phyloP scores from a whole-genome alignment of 2,888 invertebrate species.

The Pseudanteris insignis region DNA sequence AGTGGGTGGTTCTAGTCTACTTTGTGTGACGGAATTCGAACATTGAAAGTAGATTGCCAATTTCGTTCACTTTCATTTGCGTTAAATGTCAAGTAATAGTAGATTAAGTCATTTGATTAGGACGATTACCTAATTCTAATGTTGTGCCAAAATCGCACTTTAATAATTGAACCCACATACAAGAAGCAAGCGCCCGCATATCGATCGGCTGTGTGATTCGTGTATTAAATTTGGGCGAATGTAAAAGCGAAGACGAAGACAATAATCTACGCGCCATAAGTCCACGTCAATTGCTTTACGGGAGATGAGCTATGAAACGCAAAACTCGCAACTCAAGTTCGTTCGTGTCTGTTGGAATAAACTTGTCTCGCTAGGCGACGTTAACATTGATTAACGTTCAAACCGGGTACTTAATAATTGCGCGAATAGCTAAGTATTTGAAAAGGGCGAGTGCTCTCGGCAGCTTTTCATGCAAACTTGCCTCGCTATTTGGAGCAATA shows the following conservation, averaged over 20 bases:
- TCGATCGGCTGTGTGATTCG: too few species aligned
- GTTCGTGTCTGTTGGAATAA: constrained; percentile 29
- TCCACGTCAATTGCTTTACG: constrained; percentile 15
- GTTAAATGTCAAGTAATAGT: too few species aligned
- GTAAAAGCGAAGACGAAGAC: constrained; percentile 1
- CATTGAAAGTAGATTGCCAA: too few species aligned
- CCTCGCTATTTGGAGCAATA: constrained; percentile 19
- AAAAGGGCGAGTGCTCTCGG: constrained; percentile 20
- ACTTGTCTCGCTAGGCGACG: constrained; percentile 30
- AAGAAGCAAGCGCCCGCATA: too few species aligned
- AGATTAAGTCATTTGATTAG: too few species aligned
- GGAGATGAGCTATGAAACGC: constrained; percentile 26
- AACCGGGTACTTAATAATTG: constrained; percentile 35
- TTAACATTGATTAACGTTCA: constrained; percentile 43
- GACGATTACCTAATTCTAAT: too few species aligned
- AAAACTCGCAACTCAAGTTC: constrained; percentile 27
- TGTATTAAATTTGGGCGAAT: too few species aligned
- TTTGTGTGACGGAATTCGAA: too few species aligned
- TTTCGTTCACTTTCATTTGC: too few species aligned
- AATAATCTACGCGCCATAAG: constrained; percentile 15
- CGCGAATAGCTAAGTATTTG: constrained; percentile 39
- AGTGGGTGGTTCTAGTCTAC: too few species aligned
- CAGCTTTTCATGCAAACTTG: constrained; percentile 35
- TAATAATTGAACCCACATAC: too few species aligned
- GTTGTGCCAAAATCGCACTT: too few species aligned